Percentiles rank a stretch among this genome's conserved stretches.
Evolutionary conservation across 2,113 vertebrate species (phyloP).

Genomic region (Phalacrocorax brasilianus): DNA sequence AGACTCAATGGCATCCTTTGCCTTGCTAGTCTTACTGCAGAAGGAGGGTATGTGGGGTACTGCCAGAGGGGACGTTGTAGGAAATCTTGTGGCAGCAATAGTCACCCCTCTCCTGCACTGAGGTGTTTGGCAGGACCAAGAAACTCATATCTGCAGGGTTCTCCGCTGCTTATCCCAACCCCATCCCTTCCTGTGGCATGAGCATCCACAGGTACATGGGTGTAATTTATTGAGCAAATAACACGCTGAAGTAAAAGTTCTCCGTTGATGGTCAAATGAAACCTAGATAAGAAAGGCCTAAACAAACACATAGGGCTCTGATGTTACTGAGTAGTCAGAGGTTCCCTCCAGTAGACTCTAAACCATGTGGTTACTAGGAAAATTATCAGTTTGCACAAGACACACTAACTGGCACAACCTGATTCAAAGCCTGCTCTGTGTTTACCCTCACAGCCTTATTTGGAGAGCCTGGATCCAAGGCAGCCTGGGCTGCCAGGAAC

Average conservation of each 20-base stretch:
- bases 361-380: neutral
- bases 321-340: neutral
- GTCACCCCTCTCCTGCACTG: neutral
- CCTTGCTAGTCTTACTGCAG: neutral
- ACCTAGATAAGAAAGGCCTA: neutral
- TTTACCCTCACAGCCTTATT: conserved; percentile 14
- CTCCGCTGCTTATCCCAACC: neutral
- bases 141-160: neutral
- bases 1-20: neutral
- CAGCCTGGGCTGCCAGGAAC: neutral
- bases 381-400: neutral
- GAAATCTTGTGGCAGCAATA: neutral
- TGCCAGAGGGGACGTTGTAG: neutral
- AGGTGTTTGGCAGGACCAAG: neutral
- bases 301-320: neutral
- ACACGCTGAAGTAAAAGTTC: accelerated
- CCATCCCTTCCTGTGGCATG: neutral
- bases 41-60: neutral
- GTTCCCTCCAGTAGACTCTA: neutral
- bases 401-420: neutral
- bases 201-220: neutral
- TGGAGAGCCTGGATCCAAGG: neutral
- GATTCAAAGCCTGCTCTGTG: neutral
- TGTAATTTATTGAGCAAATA: neutral
- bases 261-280: neutral